Evolutionary conservation across 2,797 vertebrate genomes (phyloP).

Genomic region (Gymnoscopelus microlampas): DNA sequence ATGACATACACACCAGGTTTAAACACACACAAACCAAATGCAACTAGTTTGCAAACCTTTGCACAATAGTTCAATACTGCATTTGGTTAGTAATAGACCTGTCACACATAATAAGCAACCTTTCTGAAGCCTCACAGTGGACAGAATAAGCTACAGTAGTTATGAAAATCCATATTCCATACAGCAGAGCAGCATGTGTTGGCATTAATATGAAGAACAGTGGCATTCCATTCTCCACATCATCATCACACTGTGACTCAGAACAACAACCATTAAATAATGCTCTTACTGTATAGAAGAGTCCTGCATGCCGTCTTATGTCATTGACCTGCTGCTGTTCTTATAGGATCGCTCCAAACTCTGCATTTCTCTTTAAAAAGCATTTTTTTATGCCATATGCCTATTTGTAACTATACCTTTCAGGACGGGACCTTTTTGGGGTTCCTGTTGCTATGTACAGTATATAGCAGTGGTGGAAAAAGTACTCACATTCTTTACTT

Average conservation of each 20-base stretch:
- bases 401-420: too few species aligned
- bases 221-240: conserved; percentile 66
- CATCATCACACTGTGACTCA: conserved; percentile 58
- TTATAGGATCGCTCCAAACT: conserved; percentile 56
- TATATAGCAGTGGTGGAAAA: too few species aligned
- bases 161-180: conserved; percentile 45
- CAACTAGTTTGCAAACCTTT: neutral
- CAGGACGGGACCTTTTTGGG: too few species aligned
- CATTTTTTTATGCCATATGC: too few species aligned
- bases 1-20: too few species aligned
- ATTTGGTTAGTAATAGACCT: conserved; percentile 17
- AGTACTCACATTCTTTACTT: too few species aligned
- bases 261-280: conserved; percentile 52
- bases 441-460: too few species aligned
- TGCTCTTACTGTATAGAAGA: conserved; percentile 46
- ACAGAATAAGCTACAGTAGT: neutral
- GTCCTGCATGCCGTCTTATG: too few species aligned
- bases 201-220: conserved; percentile 60
- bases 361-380: conserved; percentile 54
- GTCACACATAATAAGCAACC: neutral
- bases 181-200: conserved; percentile 53
- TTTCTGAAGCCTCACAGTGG: conserved; percentile 7
- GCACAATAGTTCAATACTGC: neutral
- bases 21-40: too few species aligned
- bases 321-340: conserved; percentile 49